Evolutionary conservation across 2,888 invertebrate genomes (phyloP).

Genomic region (Athrips mouffetella): DNA sequence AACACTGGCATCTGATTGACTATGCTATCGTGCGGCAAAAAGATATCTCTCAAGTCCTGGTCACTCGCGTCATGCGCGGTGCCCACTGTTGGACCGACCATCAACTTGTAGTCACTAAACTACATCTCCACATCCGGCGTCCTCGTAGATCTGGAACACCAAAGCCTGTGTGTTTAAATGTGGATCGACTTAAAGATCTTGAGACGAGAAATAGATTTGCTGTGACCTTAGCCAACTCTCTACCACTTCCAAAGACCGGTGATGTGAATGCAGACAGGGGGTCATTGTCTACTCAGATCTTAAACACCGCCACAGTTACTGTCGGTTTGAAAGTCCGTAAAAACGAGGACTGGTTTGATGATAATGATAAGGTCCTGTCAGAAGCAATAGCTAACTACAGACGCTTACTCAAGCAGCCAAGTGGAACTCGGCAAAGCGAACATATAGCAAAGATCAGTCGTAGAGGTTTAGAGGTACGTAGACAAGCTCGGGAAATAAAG

Average conservation of each 20-base stretch:
- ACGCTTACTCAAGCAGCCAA: slow-evolving; percentile 12
- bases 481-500: too few relatives aligned
- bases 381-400: neutral
- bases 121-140: slow-evolving; percentile 13
- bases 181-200: slow-evolving; percentile 1
- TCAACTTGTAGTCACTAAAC: slow-evolving; percentile 22
- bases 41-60: slow-evolving; percentile 23
- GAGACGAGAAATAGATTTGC: slow-evolving; percentile 2
- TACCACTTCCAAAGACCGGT: neutral
- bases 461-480: too few relatives aligned
- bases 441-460: too few relatives aligned
- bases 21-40: slow-evolving; percentile 22
- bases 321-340: slow-evolving; percentile 8
- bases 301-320: slow-evolving; percentile 5
- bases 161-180: slow-evolving; percentile 3
- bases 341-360: neutral
- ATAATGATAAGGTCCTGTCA: neutral
- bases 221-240: neutral
- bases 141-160: slow-evolving; percentile 10
- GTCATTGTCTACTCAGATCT: slow-evolving; percentile 7
- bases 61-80: slow-evolving; percentile 30
- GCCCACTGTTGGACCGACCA: slow-evolving; percentile 29
- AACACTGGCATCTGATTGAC: slow-evolving; percentile 30
- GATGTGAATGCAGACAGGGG: slow-evolving; percentile 8
- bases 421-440: too few relatives aligned